These are phyloP conservation scores for Rhinella marina DNA, from an alignment of 2,797 vertebrate species.

Conservation along the genomic window DNA sequence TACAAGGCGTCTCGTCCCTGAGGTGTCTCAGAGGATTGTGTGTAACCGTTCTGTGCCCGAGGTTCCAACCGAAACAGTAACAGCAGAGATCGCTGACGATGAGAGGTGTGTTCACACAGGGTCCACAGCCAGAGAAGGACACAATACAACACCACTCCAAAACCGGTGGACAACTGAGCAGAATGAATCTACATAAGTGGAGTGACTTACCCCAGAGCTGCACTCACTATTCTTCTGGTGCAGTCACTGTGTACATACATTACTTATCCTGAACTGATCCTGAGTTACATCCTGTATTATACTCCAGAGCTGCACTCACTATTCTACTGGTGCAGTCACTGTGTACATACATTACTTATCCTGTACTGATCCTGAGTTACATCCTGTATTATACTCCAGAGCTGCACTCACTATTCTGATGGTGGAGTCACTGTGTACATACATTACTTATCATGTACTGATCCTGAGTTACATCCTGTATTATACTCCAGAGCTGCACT, in stretches of 20 bases:
- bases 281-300: not conserved
- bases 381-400: not conserved
- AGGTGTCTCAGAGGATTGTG: conserved; percentile 8
- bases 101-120: not conserved
- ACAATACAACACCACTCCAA: not conserved
- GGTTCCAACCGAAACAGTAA: not conserved
- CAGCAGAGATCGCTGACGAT: not conserved
- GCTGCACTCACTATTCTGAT: not conserved
- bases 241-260: not conserved
- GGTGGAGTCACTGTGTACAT: no score
- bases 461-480: no score
- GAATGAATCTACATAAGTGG: no score
- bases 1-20: not conserved
- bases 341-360: not conserved
- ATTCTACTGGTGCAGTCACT: not conserved
- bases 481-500: no score
- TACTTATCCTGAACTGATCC: not conserved
- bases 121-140: not conserved
- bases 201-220: not conserved
- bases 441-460: no score
- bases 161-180: no score
- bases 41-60: conserved; percentile 7
- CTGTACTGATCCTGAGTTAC: not conserved
- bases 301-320: not conserved
- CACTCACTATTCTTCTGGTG: no score